These are phyloP conservation scores for Centrocercus urophasianus DNA, from an alignment of 2,113 vertebrate genomes.

Conservation along the genomic window DNA sequence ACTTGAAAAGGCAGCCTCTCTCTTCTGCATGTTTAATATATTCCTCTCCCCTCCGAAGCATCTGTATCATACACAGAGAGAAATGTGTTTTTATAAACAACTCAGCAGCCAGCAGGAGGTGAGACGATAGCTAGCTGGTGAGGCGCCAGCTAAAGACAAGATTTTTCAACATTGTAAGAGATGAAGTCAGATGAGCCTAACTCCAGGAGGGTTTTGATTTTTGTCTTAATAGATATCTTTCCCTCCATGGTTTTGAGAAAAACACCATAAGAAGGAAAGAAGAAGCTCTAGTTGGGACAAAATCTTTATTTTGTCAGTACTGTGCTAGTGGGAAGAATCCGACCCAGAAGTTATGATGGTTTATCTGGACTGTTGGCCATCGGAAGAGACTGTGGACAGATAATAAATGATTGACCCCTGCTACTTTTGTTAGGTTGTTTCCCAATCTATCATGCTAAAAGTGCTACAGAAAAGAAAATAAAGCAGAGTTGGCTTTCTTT, in stretches of 20 bases:
- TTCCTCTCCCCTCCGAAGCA: constrained; percentile 31
- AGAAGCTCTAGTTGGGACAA: not conserved
- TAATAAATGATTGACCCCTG: not conserved
- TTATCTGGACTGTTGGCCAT: not conserved
- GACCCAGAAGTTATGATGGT: not conserved
- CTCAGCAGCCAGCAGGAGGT: constrained; percentile 39
- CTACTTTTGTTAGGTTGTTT: not conserved
- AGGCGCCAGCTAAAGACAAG: constrained; percentile 21
- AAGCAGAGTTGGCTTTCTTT: not conserved
- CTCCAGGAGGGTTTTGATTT: constrained; percentile 54
- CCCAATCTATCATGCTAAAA: not conserved
- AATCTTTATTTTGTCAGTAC: not conserved
- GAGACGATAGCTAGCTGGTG: constrained; percentile 22
- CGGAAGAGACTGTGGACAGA: not conserved
- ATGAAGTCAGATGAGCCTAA: constrained; percentile 12
- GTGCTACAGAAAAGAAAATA: not conserved
- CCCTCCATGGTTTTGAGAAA: not conserved
- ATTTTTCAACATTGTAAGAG: constrained; percentile 17
- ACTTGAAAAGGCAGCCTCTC: constrained; percentile 35
- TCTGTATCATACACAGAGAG: constrained; percentile 3
- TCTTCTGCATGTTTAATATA: constrained; percentile 49
- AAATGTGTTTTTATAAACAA: constrained; percentile 50
- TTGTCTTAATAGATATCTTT: constrained; percentile 21
- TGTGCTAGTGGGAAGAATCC: not conserved
- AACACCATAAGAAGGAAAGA: not conserved